These are phyloP conservation scores for Synergus laeviventris DNA, from an alignment of 2,888 invertebrate species.

Conservation along the genomic window DNA sequence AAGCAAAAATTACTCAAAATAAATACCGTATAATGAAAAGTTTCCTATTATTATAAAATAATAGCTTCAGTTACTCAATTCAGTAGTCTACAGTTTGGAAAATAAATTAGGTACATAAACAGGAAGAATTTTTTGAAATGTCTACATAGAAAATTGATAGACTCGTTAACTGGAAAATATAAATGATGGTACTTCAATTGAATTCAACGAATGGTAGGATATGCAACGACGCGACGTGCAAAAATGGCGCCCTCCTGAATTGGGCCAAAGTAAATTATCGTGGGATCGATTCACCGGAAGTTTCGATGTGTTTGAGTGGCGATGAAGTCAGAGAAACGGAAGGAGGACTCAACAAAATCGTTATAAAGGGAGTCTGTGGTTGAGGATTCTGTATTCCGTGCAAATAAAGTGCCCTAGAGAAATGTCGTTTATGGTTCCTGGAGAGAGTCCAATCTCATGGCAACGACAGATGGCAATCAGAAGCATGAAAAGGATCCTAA, in stretches of 20 bases:
- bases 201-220: conserved; percentile 4
- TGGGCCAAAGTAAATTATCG: conserved; percentile 29
- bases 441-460: conserved; percentile 6
- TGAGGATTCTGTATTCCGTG: not conserved
- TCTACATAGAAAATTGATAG: not conserved
- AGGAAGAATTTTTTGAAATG: not conserved
- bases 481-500: conserved; percentile 11
- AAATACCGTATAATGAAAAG: not conserved
- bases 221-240: conserved; percentile 13
- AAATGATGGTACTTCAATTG: conserved; percentile 11
- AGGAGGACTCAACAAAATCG: not conserved
- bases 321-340: conserved; percentile 21
- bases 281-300: conserved; percentile 23
- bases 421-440: conserved; percentile 15
- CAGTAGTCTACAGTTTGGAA: not conserved
- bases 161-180: conserved; percentile 2
- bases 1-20: not conserved
- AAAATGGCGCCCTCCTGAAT: not conserved
- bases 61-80: not conserved
- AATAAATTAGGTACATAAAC: not conserved
- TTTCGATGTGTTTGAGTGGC: conserved; percentile 7
- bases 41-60: not conserved
- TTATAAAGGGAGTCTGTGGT: not conserved
- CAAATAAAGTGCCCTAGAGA: not conserved
- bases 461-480: conserved; percentile 20